Conservation (phyloP, 37 sponge, comb jelly and placozoan species). For the Axinella damicornis region DNA sequence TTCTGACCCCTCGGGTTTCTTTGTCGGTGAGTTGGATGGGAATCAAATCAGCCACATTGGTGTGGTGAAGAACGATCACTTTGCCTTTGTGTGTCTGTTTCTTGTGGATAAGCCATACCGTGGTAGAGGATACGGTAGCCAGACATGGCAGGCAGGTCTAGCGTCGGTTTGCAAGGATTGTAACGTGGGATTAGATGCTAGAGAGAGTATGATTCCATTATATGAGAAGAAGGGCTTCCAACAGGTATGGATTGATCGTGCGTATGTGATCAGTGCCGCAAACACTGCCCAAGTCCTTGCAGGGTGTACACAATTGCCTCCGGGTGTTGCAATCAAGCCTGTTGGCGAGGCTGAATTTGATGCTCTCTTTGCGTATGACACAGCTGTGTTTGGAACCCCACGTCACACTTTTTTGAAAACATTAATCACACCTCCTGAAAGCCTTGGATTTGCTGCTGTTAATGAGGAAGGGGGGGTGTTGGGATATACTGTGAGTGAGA, state of each 20-base stretch:
- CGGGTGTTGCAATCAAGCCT: neutral
- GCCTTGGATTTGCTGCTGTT: slow-evolving; percentile 2
- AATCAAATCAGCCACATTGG: slow-evolving; percentile 5
- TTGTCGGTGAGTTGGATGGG: slow-evolving; percentile 42
- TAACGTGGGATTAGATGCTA: slow-evolving; percentile 3
- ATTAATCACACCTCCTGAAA: neutral
- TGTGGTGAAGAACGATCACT: neutral
- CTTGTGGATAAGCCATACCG: slow-evolving; percentile 22
- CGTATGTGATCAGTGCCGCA: too few species aligned
- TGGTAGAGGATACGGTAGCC: slow-evolving; percentile 25
- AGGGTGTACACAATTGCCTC: neutral
- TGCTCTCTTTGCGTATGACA: slow-evolving; percentile 20
- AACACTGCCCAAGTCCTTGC: neutral
- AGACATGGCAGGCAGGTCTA: neutral
- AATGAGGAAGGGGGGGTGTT: slow-evolving; percentile 11
- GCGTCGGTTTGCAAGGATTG: neutral
- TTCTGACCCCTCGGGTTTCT: slow-evolving; percentile 14
- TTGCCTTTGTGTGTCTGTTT: slow-evolving; percentile 6
- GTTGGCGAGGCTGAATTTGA: neutral
- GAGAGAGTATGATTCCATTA: neutral
- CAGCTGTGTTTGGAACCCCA: slow-evolving; percentile 6
- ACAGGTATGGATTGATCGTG: neutral
- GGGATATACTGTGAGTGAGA: slow-evolving; percentile 1
- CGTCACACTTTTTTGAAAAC: neutral
- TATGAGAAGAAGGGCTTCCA: slow-evolving; percentile 29